These are phyloP conservation scores for Eudyptes chrysolophus DNA, from an alignment of 2,113 vertebrate genomes.

Conservation along the genomic window DNA sequence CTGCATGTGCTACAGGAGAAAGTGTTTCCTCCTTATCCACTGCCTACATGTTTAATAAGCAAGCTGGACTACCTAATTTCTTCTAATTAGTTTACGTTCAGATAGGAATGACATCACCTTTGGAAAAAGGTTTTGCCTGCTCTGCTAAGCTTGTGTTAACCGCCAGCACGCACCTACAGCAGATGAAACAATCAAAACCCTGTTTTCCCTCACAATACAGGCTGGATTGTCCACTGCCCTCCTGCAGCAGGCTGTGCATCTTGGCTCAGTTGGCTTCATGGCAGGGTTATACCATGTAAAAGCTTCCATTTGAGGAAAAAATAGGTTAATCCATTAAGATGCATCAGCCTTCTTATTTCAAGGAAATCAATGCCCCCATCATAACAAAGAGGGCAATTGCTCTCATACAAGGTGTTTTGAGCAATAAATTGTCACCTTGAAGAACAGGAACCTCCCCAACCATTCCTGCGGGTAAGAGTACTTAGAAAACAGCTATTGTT, in stretches of 20 bases:
- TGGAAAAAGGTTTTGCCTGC: background rate
- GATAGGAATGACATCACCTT: background rate
- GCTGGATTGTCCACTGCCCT: background rate
- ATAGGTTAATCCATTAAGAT: background rate
- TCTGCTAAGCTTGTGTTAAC: background rate
- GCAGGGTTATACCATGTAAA: background rate
- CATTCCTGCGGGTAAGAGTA: background rate
- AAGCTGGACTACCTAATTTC: background rate
- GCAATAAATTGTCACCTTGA: background rate
- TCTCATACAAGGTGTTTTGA: background rate
- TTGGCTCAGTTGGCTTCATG: background rate
- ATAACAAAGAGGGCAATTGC: background rate
- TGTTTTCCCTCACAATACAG: background rate
- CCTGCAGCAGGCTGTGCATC: background rate
- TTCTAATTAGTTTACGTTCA: constrained; percentile 29
- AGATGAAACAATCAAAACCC: background rate
- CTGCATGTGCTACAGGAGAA: background rate
- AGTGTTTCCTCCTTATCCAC: background rate
- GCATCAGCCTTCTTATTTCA: background rate
- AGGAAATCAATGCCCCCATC: background rate
- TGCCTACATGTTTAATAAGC: background rate
- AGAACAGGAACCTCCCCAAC: background rate
- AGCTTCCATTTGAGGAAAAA: background rate
- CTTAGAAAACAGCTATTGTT: background rate
- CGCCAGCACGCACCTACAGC: background rate